Percentiles rank a stretch among this genome's conserved stretches.
These are phyloP conservation scores for Ophiothrix spiculata DNA, from an alignment of 35 echinoderm and acorn worm species.

Conservation along the genomic window DNA sequence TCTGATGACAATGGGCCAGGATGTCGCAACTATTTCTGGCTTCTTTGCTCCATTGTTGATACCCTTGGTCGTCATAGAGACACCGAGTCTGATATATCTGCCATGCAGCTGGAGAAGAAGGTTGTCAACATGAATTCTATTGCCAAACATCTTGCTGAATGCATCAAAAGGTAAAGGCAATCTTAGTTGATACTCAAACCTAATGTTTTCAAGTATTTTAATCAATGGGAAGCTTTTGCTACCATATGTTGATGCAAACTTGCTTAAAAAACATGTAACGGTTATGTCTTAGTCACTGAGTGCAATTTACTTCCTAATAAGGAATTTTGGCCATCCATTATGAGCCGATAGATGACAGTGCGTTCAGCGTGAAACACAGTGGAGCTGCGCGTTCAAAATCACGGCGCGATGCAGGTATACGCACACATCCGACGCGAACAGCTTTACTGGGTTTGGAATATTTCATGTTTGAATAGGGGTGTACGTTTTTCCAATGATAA, in stretches of 20 bases:
- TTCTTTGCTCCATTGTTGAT: conserved; percentile 63
- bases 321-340: neutral
- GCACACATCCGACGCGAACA: no score
- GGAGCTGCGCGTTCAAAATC: no score
- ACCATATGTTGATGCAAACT: no score
- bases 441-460: no score
- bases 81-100: conserved; percentile 8
- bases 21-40: conserved; percentile 73
- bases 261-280: neutral
- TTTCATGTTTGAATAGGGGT: no score
- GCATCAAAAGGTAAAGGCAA: conserved; percentile 43
- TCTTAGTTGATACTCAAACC: neutral
- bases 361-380: no score
- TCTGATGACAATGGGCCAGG: conserved; percentile 60
- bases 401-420: no score
- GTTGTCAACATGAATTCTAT: conserved; percentile 56
- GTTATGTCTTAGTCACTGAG: neutral
- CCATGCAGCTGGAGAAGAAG: conserved; percentile 45
- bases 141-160: conserved; percentile 50
- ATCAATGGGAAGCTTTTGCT: no score
- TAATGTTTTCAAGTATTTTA: no score
- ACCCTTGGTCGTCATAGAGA: conserved; percentile 50
- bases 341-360: neutral
- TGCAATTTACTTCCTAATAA: neutral
- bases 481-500: no score